Evolutionary conservation across 2,113 vertebrate genomes (phyloP).

Genomic region (Pan paniscus): DNA sequence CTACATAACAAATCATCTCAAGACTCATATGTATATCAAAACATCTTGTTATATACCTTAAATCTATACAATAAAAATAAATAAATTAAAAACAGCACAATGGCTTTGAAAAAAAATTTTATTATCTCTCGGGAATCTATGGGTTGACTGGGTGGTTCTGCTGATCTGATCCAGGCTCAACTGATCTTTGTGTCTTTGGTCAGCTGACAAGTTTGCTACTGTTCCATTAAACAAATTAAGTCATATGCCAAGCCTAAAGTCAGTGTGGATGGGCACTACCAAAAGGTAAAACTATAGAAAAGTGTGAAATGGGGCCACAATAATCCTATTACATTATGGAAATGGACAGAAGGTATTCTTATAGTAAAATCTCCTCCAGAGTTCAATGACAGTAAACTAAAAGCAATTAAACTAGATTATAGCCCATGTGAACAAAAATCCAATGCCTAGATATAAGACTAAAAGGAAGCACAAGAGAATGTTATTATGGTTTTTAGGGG

Average conservation of each 20-base stretch:
- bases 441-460: neutral
- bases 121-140: neutral
- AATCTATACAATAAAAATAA: neutral
- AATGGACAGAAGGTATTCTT: neutral
- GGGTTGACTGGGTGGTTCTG: neutral
- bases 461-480: neutral
- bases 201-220: neutral
- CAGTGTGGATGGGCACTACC: neutral
- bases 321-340: neutral
- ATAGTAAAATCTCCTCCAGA: neutral
- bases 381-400: neutral
- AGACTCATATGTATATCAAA: neutral
- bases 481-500: neutral
- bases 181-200: neutral
- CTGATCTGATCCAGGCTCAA: neutral
- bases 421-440: neutral
- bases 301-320: neutral
- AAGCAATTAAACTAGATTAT: neutral
- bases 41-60: neutral
- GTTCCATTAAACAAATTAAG: neutral
- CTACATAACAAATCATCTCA: neutral
- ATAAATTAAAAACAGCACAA: neutral
- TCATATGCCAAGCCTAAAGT: neutral
- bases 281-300: neutral
- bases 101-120: neutral